A percentile compares a stretch with the other conserved stretches of the same genome.
Conservation (phyloP, 2,113 vertebrate genomes). For the Rhabdomys dilectus region DNA sequence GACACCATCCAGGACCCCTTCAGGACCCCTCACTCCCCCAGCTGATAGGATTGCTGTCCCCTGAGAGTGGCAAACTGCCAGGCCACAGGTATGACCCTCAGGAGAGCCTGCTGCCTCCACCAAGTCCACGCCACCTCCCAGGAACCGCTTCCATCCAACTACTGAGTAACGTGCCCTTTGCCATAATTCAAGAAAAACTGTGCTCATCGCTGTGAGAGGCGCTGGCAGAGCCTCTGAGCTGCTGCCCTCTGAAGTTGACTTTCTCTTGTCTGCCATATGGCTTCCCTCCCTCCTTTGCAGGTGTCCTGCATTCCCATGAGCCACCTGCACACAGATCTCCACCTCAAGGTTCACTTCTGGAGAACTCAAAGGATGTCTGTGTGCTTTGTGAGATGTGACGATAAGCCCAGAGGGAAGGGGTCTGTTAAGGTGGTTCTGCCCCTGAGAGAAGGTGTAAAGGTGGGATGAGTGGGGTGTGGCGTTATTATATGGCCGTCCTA, state of each 20-base stretch:
- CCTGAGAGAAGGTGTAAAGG: not conserved
- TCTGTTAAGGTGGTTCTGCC: not conserved
- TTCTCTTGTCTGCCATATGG: not conserved
- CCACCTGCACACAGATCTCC: constrained; percentile 31
- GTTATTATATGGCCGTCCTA: not conserved
- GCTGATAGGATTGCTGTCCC: not conserved
- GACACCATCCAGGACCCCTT: not conserved
- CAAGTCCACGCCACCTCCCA: not conserved
- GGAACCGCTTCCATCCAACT: not conserved
- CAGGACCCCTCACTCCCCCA: not conserved
- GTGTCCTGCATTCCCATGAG: not conserved
- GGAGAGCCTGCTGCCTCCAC: not conserved
- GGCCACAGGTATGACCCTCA: not conserved
- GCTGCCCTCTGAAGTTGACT: not conserved
- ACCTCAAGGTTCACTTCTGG: not conserved
- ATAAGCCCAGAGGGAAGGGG: not conserved
- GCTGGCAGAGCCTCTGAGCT: not conserved
- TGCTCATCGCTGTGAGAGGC: fast-evolving
- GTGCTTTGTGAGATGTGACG: not conserved
- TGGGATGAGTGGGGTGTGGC: not conserved
- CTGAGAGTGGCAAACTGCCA: not conserved
- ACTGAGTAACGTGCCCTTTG: not conserved
- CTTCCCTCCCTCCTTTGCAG: not conserved
- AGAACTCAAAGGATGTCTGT: not conserved
- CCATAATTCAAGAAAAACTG: not conserved